Evolutionary conservation across 2,888 invertebrate genomes (phyloP).

Genomic region (Colletes collaris): DNA sequence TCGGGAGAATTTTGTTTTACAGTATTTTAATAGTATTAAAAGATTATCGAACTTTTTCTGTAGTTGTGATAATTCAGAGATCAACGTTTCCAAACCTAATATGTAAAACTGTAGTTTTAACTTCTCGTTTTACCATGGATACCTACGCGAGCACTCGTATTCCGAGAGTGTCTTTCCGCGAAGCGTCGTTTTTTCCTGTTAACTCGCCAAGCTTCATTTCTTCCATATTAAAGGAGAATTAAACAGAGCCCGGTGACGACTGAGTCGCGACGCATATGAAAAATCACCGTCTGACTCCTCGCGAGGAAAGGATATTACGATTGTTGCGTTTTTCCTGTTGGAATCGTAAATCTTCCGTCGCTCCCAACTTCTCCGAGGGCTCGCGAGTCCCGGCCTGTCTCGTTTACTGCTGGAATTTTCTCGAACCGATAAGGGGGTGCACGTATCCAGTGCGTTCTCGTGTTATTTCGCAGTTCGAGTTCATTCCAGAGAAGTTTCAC

Average conservation of each 20-base stretch:
- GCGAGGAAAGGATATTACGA: conserved; percentile 60
- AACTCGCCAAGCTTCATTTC: conserved; percentile 26
- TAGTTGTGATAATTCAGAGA: too few relatives aligned
- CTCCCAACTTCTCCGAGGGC: conserved; percentile 34
- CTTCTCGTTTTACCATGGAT: too few relatives aligned
- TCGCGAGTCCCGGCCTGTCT: conserved; percentile 29
- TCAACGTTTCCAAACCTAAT: too few relatives aligned
- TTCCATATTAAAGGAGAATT: conserved; percentile 56
- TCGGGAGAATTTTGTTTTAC: background rate
- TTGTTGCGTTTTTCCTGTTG: conserved; percentile 60
- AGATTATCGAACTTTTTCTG: too few relatives aligned
- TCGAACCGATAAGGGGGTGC: conserved; percentile 41
- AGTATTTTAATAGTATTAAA: too few relatives aligned
- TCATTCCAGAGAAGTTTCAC: background rate
- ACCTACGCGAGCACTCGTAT: background rate
- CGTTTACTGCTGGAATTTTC: conserved; percentile 31
- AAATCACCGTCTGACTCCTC: conserved; percentile 57
- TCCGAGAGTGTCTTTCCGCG: background rate
- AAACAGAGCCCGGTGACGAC: conserved; percentile 46
- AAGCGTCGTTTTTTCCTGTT: background rate
- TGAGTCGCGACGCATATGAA: conserved; percentile 49
- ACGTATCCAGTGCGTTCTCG: background rate
- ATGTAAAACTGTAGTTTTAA: too few relatives aligned
- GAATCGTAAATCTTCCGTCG: conserved; percentile 63
- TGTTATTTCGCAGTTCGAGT: background rate